Percentiles rank a stretch among this genome's conserved stretches.
phyloP scores from a whole-genome alignment of 2,888 invertebrate genomes.

The Tridacna crocea region DNA sequence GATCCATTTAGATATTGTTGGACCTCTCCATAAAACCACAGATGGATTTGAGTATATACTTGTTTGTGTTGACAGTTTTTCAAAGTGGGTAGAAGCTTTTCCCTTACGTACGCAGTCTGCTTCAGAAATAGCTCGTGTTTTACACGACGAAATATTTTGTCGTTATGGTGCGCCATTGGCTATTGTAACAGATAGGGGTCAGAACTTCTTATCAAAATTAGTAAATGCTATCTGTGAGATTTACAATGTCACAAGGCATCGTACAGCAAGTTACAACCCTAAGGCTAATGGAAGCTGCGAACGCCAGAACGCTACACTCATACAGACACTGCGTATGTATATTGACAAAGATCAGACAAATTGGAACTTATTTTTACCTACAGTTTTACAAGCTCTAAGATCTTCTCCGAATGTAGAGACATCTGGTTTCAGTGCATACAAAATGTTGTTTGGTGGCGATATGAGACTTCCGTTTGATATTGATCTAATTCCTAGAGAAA shows the following conservation, averaged over 20 bases:
- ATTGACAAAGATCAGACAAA: slow-evolving; percentile 42
- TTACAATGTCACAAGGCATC: slow-evolving; percentile 10
- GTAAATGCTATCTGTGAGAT: background rate
- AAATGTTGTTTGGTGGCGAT: slow-evolving; percentile 30
- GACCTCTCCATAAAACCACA: slow-evolving; percentile 45
- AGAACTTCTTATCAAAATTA: slow-evolving; percentile 8
- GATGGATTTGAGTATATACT: slow-evolving; percentile 42
- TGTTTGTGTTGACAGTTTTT: slow-evolving; percentile 40
- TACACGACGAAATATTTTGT: slow-evolving; percentile 53
- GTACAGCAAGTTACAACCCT: slow-evolving; percentile 57
- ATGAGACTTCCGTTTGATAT: slow-evolving; percentile 55
- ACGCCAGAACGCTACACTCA: slow-evolving; percentile 52
- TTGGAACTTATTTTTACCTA: slow-evolving; percentile 44
- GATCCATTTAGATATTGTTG: slow-evolving; percentile 52
- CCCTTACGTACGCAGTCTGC: slow-evolving; percentile 49
- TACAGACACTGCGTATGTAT: slow-evolving; percentile 54
- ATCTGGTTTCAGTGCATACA: slow-evolving; percentile 31
- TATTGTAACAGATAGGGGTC: slow-evolving; percentile 52
- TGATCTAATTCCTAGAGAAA: background rate
- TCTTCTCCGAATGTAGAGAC: slow-evolving; percentile 58
- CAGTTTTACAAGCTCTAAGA: slow-evolving; percentile 62
- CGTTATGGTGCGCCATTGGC: slow-evolving; percentile 46
- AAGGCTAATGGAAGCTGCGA: slow-evolving; percentile 61
- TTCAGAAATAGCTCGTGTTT: slow-evolving; percentile 33
- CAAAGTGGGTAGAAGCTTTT: slow-evolving; percentile 40